A percentile compares a stretch with the other conserved stretches of the same genome.
phyloP scores from a whole-genome alignment of 1,140 invertebrate genomes.

The Argopecten irradians region DNA sequence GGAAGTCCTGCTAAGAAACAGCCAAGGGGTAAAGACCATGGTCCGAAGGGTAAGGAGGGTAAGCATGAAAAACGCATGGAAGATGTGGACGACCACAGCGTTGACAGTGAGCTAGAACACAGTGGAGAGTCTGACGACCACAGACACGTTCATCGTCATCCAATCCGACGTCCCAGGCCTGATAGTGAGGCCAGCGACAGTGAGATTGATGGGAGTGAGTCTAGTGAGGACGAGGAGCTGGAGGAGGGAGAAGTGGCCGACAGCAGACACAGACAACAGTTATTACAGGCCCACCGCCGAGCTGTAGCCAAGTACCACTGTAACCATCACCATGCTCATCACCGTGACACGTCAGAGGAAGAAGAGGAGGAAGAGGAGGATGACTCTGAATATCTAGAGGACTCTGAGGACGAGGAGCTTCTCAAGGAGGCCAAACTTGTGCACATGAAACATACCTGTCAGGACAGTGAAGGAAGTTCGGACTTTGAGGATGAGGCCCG shows the following conservation, averaged over 20 bases:
- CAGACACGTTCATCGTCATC: constrained; percentile 48
- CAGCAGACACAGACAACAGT: constrained; percentile 33
- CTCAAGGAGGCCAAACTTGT: constrained; percentile 63
- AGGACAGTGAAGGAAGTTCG: constrained; percentile 68
- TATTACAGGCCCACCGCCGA: constrained; percentile 45
- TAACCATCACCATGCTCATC: constrained; percentile 41
- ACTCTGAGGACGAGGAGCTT: constrained; percentile 70
- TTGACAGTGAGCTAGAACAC: constrained; percentile 74
- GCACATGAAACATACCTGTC: constrained; percentile 58
- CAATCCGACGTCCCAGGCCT: constrained; percentile 36
- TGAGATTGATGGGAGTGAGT: constrained; percentile 53
- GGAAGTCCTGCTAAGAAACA: neutral
- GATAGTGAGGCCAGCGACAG: constrained; percentile 55
- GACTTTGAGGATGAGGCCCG: constrained; percentile 65
- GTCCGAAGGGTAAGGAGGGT: neutral
- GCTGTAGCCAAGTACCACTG: constrained; percentile 34
- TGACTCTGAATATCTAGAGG: constrained; percentile 63
- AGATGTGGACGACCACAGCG: constrained; percentile 53
- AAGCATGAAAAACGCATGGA: constrained; percentile 66
- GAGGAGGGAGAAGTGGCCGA: constrained; percentile 58
- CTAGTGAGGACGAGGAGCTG: constrained; percentile 60
- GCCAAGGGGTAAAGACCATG: neutral
- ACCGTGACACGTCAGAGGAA: constrained; percentile 46
- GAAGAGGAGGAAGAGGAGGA: constrained; percentile 68
- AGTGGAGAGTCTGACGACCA: constrained; percentile 73